Evolutionary conservation across 2,113 vertebrate species (phyloP).

Genomic region (Oncorhynchus tshawytscha): DNA sequence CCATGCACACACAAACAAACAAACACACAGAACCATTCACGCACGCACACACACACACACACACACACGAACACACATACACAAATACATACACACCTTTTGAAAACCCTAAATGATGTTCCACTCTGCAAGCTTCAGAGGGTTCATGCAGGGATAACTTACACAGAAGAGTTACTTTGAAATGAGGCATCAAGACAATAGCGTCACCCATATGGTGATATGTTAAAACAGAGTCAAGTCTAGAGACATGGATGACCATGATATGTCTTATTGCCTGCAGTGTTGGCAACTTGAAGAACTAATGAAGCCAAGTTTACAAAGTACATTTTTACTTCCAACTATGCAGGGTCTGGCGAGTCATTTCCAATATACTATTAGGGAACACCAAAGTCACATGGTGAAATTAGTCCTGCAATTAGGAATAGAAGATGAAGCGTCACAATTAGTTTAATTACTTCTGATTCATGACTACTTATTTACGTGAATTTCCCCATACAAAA

Average conservation of each 20-base stretch:
- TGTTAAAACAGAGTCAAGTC: too few relatives aligned
- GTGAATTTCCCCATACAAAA: constrained; percentile 15
- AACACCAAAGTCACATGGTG: neutral
- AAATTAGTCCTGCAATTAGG: too few relatives aligned
- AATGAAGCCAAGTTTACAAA: neutral
- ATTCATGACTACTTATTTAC: constrained; percentile 32
- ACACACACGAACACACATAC: constrained; percentile 1
- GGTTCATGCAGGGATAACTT: neutral
- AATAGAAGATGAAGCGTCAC: too few relatives aligned
- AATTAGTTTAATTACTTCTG: neutral
- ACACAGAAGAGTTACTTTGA: neutral
- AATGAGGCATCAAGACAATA: neutral
- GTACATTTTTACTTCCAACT: neutral
- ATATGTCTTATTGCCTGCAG: neutral
- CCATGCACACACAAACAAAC: neutral
- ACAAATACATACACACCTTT: too few relatives aligned
- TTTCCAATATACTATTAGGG: neutral
- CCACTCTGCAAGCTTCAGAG: neutral
- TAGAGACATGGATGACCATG: neutral
- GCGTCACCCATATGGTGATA: neutral
- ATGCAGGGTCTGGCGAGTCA: neutral
- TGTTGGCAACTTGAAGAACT: neutral
- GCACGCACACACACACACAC: neutral
- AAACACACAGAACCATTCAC: neutral
- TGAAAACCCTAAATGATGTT: neutral